Base-by-base conservation (phyloP, 1,140 invertebrate genomes). In the Diachasma alloeum region DNA sequence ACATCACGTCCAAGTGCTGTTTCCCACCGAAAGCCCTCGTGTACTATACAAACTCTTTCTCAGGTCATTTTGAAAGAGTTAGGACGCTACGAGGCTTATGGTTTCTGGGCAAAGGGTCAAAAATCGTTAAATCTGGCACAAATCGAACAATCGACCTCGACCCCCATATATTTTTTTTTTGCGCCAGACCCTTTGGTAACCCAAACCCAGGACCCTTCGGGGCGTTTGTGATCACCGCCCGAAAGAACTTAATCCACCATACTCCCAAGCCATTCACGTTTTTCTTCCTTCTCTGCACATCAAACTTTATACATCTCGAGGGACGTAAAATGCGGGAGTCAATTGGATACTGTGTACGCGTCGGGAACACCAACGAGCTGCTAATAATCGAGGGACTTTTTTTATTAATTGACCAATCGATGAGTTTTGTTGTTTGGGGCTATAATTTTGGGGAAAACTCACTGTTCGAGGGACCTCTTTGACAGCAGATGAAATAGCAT, bases 121-220 rank as follows among this genome's bases (percentile, higher is more conserved):
- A 63, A 76, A 79, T 79, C 75, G 78, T 77, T 76, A 75, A 79
- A 78, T 78, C 78, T 79, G 68, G 77, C 46, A 70, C 69, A 72
- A 79, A 76, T 79, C 74, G 77, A 76, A 73, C 26, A 39, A 73
- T 75, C 74, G 74, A 68, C 74, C 24, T 63, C 39, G 48, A 71
- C 15, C 71, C 66, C 24, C 56, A 48, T 67, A 31, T 46, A n/a
- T 42, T 31, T 31, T 31, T 31, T 31, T 6, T 31, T 6, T 6
- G 31, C 31, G 2, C 2, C 37, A 17, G 31, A 17, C 46, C n/a
- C 36, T 37, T 31, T 39, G 39, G 4, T 4, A 42, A 4, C 67
- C 17, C 2, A 46, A 71, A 39, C 44, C 74, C n/a, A n/a, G 31
- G 42, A 66, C 31, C 39, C 66, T n/a, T 17, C 31, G 26, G 36